These are phyloP conservation scores for Eilema depressum DNA, from an alignment of 2,888 invertebrate species.

Conservation along the genomic window DNA sequence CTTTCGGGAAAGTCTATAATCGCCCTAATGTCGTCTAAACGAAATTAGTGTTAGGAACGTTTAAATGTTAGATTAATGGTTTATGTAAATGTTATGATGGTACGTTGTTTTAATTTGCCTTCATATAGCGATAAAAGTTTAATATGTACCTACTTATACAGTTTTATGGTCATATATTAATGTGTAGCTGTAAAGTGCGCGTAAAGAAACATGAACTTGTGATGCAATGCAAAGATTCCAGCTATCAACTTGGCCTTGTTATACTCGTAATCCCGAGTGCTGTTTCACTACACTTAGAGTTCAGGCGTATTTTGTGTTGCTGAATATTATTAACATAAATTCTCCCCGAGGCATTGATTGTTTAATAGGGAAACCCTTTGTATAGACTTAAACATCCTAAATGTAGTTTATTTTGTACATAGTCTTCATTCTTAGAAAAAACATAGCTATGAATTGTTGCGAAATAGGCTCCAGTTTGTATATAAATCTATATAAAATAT, in stretches of 20 bases:
- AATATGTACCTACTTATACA: slow-evolving; percentile 12
- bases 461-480: neutral
- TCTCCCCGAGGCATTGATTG: neutral
- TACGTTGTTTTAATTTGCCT: slow-evolving; percentile 46
- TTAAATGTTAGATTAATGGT: slow-evolving; percentile 66
- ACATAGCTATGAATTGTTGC: neutral
- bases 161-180: slow-evolving; percentile 11
- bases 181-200: neutral
- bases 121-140: slow-evolving; percentile 41
- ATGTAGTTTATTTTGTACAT: neutral
- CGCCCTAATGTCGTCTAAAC: slow-evolving; percentile 71
- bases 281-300: neutral
- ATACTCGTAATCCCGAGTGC: neutral
- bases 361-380: slow-evolving; percentile 1
- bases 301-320: neutral
- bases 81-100: slow-evolving; percentile 61
- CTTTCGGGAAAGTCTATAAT: slow-evolving; percentile 74
- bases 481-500: neutral
- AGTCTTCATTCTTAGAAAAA: neutral
- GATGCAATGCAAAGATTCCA: neutral
- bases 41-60: slow-evolving; percentile 68
- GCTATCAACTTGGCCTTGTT: neutral
- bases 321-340: neutral
- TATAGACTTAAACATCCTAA: neutral
- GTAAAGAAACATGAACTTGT: neutral